These are phyloP conservation scores for Zosterops lateralis DNA, from an alignment of 2,113 vertebrate genomes.

Conservation along the genomic window DNA sequence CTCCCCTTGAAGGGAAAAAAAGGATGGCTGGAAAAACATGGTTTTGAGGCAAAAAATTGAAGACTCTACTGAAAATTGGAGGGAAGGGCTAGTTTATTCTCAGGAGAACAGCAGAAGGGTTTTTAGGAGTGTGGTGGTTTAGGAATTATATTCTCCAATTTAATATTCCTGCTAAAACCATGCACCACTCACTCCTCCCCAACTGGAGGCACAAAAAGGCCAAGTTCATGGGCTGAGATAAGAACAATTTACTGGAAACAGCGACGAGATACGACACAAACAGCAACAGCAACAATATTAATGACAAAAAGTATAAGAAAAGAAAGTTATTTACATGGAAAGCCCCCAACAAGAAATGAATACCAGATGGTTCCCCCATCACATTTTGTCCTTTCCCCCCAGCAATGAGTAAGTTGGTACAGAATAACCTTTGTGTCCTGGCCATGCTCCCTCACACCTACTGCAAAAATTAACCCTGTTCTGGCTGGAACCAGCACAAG, in stretches of 20 bases:
- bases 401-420: not conserved
- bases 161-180: not conserved
- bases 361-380: not conserved
- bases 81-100: not conserved
- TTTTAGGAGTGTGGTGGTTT: not conserved
- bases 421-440: not conserved
- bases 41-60: not conserved
- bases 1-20: not conserved
- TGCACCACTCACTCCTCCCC: not conserved
- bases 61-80: not conserved
- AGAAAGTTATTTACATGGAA: not conserved
- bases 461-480: not conserved
- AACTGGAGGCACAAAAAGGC: not conserved
- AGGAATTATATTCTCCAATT: not conserved
- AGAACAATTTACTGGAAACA: not conserved
- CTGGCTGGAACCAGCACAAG: not conserved
- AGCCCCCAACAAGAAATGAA: not conserved
- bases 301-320: not conserved
- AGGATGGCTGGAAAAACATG: not conserved
- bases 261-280: not conserved
- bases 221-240: not conserved
- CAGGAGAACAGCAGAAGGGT: not conserved
- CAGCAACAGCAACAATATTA: not conserved
- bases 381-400: not conserved
- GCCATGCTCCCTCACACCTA: not conserved